These are phyloP conservation scores for Temnothorax rugatulus DNA, from an alignment of 2,888 invertebrate species.

Conservation along the genomic window DNA sequence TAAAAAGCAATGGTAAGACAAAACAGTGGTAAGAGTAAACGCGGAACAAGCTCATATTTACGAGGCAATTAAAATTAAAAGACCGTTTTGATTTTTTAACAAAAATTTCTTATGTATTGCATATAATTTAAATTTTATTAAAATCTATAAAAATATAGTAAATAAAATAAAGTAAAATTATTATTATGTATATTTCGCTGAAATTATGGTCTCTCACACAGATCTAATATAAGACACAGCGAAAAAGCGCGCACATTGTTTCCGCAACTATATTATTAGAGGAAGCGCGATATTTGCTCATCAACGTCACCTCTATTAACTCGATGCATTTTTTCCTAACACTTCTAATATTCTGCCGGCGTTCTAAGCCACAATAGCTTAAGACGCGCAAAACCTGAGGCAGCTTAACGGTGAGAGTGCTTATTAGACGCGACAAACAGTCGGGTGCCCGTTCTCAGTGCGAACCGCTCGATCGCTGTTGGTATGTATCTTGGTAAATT, in stretches of 20 bases:
- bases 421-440: slow-evolving; percentile 37
- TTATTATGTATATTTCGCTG: background rate
- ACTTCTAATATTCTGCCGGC: background rate
- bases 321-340: slow-evolving; percentile 8
- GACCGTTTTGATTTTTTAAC: background rate
- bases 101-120: background rate
- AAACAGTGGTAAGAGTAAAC: background rate
- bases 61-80: background rate
- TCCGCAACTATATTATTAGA: background rate
- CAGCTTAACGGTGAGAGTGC: slow-evolving; percentile 59
- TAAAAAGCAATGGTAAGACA: background rate
- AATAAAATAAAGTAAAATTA: background rate
- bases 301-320: slow-evolving; percentile 15
- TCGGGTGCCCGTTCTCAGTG: background rate
- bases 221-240: no score
- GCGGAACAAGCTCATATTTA: background rate
- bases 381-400: background rate
- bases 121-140: background rate
- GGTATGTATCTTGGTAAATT: slow-evolving; percentile 46
- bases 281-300: background rate
- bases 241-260: no score
- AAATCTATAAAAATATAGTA: background rate
- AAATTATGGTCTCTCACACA: no score
- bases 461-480: slow-evolving; percentile 48
- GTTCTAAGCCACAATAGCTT: background rate